These are phyloP conservation scores for Scomberomorus guttatus DNA, from an alignment of 2,797 vertebrate species.

Conservation along the genomic window DNA sequence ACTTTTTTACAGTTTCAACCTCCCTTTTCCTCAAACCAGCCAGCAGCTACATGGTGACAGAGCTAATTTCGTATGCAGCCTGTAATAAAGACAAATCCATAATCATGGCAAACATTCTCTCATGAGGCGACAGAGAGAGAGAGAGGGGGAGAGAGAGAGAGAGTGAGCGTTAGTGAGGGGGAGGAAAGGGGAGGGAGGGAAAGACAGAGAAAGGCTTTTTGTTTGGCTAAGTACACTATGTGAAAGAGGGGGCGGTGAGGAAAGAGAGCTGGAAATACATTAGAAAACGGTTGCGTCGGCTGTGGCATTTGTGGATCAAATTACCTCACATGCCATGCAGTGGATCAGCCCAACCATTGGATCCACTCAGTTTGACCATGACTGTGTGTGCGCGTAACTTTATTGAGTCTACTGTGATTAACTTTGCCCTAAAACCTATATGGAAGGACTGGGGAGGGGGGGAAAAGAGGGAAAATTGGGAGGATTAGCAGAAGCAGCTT, in stretches of 20 bases:
- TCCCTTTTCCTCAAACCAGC: constrained; percentile 44
- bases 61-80: constrained; percentile 55
- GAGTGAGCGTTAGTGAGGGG: constrained; percentile 24
- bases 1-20: constrained; percentile 57
- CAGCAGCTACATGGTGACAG: constrained; percentile 35
- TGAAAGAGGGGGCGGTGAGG: constrained; percentile 72
- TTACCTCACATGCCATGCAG: constrained; percentile 57
- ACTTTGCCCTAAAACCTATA: constrained; percentile 33
- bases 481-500: constrained; percentile 55
- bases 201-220: constrained; percentile 80
- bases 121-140: constrained; percentile 21
- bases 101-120: constrained; percentile 60
- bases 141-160: constrained; percentile 7
- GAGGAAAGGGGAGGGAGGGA: constrained; percentile 28
- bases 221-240: constrained; percentile 80
- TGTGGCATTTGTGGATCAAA: constrained; percentile 59
- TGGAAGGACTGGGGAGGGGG: background rate
- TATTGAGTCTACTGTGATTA: constrained; percentile 39
- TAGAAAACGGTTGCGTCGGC: constrained; percentile 63
- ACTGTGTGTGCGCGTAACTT: constrained; percentile 18
- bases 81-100: constrained; percentile 59
- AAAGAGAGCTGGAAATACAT: constrained; percentile 72
- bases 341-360: constrained; percentile 22
- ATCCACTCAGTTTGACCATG: constrained; percentile 39
- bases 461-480: constrained; percentile 11